Percentiles rank a stretch among this genome's conserved stretches.
These are phyloP conservation scores for Pipistrellus kuhlii DNA, from an alignment of 2,797 vertebrate genomes.

Conservation along the genomic window DNA sequence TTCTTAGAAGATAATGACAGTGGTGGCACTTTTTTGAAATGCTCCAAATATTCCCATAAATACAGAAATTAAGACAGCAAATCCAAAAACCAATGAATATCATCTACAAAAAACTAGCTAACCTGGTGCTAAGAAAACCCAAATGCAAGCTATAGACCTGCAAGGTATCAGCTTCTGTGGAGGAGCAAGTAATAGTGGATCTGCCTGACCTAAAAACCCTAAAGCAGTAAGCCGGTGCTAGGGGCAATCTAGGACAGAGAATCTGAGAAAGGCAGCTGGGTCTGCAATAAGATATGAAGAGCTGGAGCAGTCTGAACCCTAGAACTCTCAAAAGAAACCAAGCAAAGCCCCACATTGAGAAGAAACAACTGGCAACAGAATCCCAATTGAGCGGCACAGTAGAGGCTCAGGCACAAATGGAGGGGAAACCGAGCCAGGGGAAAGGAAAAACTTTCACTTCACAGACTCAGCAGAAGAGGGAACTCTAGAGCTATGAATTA, in stretches of 20 bases:
- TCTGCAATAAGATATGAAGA: neutral
- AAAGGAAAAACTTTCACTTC: neutral
- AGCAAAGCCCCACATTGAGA: neutral
- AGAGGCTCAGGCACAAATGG: neutral
- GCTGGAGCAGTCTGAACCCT: neutral
- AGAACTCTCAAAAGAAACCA: neutral
- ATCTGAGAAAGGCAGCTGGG: neutral
- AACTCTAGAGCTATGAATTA: neutral
- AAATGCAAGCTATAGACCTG: neutral
- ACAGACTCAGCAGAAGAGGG: slow-evolving; percentile 11
- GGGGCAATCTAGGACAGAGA: neutral
- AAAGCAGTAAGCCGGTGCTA: neutral
- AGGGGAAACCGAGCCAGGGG: neutral
- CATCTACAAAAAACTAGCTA: neutral
- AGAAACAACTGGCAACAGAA: slow-evolving; percentile 24
- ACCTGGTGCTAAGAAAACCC: neutral
- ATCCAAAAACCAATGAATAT: neutral
- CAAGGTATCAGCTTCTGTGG: neutral
- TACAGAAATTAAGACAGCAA: neutral
- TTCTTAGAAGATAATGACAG: neutral
- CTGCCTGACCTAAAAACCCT: slow-evolving; percentile 48
- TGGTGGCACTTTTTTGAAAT: slow-evolving; percentile 15
- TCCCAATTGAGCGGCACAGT: neutral
- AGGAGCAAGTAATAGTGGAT: neutral
- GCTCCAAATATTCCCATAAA: slow-evolving; percentile 4